phyloP scores from a whole-genome alignment of 2,113 vertebrate species.

The Mionectes macconnelli region DNA sequence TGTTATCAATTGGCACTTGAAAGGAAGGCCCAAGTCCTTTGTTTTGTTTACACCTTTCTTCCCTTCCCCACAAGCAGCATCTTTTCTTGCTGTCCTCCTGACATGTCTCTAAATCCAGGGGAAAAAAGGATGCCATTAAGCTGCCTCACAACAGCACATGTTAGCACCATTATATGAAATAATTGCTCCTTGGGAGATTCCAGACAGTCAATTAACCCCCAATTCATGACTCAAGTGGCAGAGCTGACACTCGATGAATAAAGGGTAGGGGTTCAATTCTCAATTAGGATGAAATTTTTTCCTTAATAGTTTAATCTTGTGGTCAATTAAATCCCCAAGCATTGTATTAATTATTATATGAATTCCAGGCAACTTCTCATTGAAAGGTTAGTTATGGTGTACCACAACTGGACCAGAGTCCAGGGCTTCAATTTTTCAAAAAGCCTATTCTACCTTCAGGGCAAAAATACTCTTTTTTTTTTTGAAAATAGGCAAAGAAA shows the following conservation, averaged over 20 bases:
- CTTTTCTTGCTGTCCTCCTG: not conserved
- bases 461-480: not conserved
- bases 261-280: slow-evolving; percentile 54
- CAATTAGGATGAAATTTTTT: slow-evolving; percentile 43
- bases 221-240: slow-evolving; percentile 49
- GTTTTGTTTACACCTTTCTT: not conserved
- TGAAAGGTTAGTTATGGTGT: slow-evolving; percentile 13
- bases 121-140: slow-evolving; percentile 5
- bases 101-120: slow-evolving; percentile 14
- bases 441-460: not conserved
- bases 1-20: not conserved
- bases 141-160: not conserved
- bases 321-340: slow-evolving; percentile 44
- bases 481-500: not conserved
- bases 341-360: slow-evolving; percentile 46
- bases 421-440: not conserved
- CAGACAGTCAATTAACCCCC: slow-evolving; percentile 58
- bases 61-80: not conserved
- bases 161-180: slow-evolving; percentile 46
- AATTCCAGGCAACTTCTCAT: slow-evolving; percentile 21
- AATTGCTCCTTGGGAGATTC: slow-evolving; percentile 55
- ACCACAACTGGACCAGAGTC: not conserved
- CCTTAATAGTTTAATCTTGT: slow-evolving; percentile 45
- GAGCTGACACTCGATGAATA: slow-evolving; percentile 36
- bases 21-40: not conserved